These are phyloP conservation scores for Bugula neritina DNA, from an alignment of 2,888 invertebrate genomes.

Conservation along the genomic window DNA sequence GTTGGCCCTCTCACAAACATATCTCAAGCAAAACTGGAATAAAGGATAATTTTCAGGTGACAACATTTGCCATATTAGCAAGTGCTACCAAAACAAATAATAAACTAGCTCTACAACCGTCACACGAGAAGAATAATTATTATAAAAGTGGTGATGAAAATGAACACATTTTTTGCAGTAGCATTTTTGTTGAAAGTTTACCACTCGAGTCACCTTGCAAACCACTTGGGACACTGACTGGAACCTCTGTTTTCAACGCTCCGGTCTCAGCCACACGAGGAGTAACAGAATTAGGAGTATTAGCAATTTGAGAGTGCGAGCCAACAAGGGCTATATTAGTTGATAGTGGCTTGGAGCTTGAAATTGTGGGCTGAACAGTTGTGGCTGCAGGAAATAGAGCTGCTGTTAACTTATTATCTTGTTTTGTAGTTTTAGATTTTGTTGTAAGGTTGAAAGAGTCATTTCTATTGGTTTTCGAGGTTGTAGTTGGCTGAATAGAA, in stretches of 20 bases:
- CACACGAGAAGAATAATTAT: not conserved
- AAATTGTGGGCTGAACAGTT: too few relatives aligned
- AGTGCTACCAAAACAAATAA: not conserved
- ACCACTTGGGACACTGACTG: not conserved
- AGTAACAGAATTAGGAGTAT: not conserved
- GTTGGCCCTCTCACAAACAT: too few relatives aligned
- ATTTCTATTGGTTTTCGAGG: too few relatives aligned
- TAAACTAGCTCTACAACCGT: not conserved
- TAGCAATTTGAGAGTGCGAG: too few relatives aligned
- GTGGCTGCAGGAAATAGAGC: too few relatives aligned
- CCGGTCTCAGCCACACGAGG: not conserved
- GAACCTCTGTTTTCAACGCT: not conserved
- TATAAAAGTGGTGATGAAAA: not conserved
- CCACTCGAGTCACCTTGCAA: constrained; percentile 4
- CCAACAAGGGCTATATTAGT: too few relatives aligned
- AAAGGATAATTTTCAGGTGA: not conserved
- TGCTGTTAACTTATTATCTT: too few relatives aligned
- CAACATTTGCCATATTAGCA: not conserved
- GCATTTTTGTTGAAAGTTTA: constrained; percentile 6
- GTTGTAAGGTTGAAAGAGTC: too few relatives aligned
- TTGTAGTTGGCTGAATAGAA: too few relatives aligned
- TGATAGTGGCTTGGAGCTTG: too few relatives aligned
- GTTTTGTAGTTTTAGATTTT: too few relatives aligned
- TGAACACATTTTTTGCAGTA: not conserved
- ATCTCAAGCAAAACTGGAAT: too few relatives aligned